These are phyloP conservation scores for Phocides pigmalion DNA, from an alignment of 1,140 invertebrate species.

Conservation along the genomic window DNA sequence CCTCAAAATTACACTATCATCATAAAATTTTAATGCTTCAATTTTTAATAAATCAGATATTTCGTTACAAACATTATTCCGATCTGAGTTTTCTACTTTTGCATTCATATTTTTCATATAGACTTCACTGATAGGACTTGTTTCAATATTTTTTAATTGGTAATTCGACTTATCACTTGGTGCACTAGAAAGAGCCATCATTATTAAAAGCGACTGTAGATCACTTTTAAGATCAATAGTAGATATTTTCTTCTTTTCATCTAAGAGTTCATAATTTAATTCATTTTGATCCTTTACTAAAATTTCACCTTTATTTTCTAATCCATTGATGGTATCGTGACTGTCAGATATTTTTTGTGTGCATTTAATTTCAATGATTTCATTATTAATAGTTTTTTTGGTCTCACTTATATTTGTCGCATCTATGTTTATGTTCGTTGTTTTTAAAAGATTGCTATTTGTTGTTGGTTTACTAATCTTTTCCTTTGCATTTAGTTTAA, in stretches of 20 bases:
- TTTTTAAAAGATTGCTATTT: constrained; percentile 1
- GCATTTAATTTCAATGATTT: constrained; percentile 26
- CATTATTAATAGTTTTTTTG: neutral
- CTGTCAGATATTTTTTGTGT: constrained; percentile 14
- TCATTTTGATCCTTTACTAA: constrained; percentile 3
- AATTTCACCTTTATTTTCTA: neutral
- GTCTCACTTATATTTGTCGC: neutral
- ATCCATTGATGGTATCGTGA: neutral
- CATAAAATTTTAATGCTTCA: constrained; percentile 20
- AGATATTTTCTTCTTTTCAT: constrained; percentile 8
- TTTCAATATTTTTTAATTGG: constrained; percentile 11
- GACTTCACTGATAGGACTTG: neutral
- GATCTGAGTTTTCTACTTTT: neutral
- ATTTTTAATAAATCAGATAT: constrained; percentile 22
- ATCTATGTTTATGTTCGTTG: neutral
- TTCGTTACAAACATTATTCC: neutral
- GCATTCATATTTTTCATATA: constrained; percentile 11
- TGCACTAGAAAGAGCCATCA: constrained; percentile 59
- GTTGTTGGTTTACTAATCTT: constrained; percentile 7
- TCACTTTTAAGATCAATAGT: constrained; percentile 44
- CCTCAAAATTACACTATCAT: constrained; percentile 45
- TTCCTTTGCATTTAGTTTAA: constrained; percentile 46
- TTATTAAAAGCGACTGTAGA: constrained; percentile 63
- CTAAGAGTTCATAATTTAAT: neutral
- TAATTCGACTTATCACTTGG: constrained; percentile 32